These are phyloP conservation scores for Bombyx mandarina DNA, from an alignment of 1,140 invertebrate species.

Conservation along the genomic window DNA sequence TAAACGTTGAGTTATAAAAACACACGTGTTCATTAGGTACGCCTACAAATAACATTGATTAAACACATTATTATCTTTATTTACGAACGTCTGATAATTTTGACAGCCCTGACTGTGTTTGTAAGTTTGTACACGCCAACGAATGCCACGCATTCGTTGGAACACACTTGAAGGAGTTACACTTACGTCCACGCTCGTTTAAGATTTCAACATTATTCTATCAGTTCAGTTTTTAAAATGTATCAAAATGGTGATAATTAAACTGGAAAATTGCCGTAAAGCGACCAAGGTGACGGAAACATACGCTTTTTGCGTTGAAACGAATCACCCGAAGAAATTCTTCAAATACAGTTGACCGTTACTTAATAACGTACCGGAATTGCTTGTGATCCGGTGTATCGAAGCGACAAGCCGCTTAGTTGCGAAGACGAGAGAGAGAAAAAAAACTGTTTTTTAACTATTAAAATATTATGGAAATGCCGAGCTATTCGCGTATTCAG, in stretches of 20 bases:
- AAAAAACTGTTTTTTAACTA: not conserved
- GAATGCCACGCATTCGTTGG: too few relatives aligned
- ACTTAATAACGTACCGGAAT: constrained; percentile 30
- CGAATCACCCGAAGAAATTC: constrained; percentile 61
- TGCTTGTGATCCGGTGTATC: constrained; percentile 27
- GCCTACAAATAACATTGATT: too few relatives aligned
- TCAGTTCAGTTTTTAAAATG: constrained; percentile 36
- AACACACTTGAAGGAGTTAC: too few relatives aligned
- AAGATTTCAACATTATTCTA: not conserved
- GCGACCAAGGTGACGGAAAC: constrained; percentile 42
- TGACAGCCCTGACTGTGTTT: too few relatives aligned
- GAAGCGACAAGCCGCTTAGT: not conserved
- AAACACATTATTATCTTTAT: too few relatives aligned
- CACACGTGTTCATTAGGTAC: too few relatives aligned
- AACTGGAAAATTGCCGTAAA: constrained; percentile 28
- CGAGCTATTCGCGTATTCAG: constrained; percentile 47
- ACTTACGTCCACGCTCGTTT: too few relatives aligned
- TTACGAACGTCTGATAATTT: too few relatives aligned
- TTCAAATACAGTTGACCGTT: constrained; percentile 68
- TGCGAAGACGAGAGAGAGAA: too few relatives aligned
- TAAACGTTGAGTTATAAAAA: too few relatives aligned
- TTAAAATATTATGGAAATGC: constrained; percentile 22
- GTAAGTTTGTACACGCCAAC: too few relatives aligned
- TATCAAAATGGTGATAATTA: constrained; percentile 57
- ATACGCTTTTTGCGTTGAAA: constrained; percentile 48